phyloP scores from a whole-genome alignment of 1,140 invertebrate genomes.

The Panonychus citri region DNA sequence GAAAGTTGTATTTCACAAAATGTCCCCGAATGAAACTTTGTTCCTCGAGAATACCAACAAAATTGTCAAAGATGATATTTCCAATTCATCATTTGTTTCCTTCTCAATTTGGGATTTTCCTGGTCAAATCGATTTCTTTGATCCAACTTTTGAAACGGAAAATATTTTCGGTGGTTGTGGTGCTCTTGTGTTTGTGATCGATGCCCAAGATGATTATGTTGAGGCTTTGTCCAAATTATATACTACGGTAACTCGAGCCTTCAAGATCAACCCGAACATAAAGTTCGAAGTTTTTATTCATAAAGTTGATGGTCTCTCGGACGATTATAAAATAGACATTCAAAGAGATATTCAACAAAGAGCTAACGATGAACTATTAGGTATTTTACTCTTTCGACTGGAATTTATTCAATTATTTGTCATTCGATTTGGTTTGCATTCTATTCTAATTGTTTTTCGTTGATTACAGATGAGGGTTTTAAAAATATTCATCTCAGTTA shows the following conservation, averaged over 20 bases:
- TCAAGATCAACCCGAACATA: constrained; percentile 82
- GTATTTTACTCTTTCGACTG: background rate
- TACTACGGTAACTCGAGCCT: constrained; percentile 74
- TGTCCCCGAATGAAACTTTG: constrained; percentile 98
- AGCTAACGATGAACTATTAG: constrained; percentile 70
- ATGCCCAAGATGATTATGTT: constrained; percentile 93
- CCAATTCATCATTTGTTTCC: constrained; percentile 93
- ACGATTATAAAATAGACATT: constrained; percentile 95
- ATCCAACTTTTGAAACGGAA: constrained; percentile 81
- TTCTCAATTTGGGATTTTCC: constrained; percentile 99
- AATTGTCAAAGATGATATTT: constrained; percentile 76
- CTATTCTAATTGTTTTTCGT: background rate
- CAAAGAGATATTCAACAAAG: constrained; percentile 86
- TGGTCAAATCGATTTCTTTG: constrained; percentile 92
- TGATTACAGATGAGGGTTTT: constrained; percentile 6
- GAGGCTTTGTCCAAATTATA: constrained; percentile 82
- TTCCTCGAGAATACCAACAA: constrained; percentile 96
- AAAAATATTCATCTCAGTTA: constrained; percentile 34
- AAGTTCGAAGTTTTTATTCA: constrained; percentile 98
- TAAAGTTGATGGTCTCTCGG: constrained; percentile 92
- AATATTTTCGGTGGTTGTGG: constrained; percentile 38
- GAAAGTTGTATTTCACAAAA: constrained; percentile 99
- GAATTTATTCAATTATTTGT: no score
- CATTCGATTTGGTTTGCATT: no score
- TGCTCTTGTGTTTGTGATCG: constrained; percentile 94